Evolutionary conservation across 35 echinoderm and acorn worm genomes (phyloP).

Genomic region (Acanthaster planci): DNA sequence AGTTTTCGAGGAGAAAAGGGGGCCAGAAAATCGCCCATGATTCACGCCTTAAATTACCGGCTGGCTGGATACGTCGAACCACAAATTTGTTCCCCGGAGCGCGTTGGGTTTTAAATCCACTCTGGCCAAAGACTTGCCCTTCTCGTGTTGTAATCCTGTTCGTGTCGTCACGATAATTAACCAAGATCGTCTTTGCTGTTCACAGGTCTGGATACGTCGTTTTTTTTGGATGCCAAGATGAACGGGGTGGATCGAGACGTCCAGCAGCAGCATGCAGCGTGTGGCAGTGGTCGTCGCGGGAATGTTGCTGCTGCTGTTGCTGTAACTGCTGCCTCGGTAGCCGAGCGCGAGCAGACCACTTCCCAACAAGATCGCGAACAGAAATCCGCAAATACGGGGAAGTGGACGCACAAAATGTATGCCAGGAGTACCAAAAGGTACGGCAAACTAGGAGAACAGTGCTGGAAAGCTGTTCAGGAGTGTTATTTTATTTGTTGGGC

Average conservation of each 20-base stretch:
- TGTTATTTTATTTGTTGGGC: slow-evolving; percentile 5
- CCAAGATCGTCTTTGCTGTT: slow-evolving; percentile 18
- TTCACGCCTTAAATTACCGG: no score
- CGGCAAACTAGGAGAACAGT: background rate
- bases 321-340: background rate
- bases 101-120: slow-evolving; percentile 27
- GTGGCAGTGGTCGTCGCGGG: background rate
- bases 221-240: slow-evolving; percentile 12
- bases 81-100: background rate
- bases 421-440: slow-evolving; percentile 13
- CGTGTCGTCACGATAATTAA: background rate
- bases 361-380: slow-evolving; percentile 5
- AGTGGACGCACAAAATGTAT: slow-evolving; percentile 14
- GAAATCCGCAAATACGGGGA: background rate
- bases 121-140: background rate
- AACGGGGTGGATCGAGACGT: slow-evolving; percentile 6
- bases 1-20: background rate
- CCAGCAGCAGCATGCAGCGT: background rate
- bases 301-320: slow-evolving; percentile 6
- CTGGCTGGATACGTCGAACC: background rate
- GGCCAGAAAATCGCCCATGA: no score
- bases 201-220: slow-evolving; percentile 1
- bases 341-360: background rate
- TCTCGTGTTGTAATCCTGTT: background rate
- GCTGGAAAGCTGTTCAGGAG: background rate